Evolutionary conservation across 2,797 vertebrate genomes (phyloP).

Genomic region (Balearica regulorum): DNA sequence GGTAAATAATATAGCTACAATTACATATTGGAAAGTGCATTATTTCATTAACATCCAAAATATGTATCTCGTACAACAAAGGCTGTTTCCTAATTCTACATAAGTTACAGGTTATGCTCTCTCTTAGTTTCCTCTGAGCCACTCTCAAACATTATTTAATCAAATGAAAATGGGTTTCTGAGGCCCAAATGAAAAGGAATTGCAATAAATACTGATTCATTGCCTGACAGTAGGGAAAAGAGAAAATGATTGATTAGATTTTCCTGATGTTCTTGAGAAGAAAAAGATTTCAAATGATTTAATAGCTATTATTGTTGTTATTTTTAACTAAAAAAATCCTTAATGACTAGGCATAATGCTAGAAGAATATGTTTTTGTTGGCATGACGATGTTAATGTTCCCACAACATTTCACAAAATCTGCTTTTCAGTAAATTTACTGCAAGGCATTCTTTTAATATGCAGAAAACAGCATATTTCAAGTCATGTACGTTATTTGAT

Average conservation of each 20-base stretch:
- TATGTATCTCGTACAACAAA: neutral
- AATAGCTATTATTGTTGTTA: constrained; percentile 19
- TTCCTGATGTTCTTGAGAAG: neutral
- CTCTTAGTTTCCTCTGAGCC: neutral
- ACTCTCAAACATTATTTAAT: neutral
- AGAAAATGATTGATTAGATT: constrained; percentile 31
- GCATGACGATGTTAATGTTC: constrained; percentile 34
- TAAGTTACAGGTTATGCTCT: neutral
- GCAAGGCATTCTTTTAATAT: constrained; percentile 46
- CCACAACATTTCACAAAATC: constrained; percentile 43
- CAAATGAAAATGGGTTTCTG: neutral
- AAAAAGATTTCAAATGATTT: constrained; percentile 19
- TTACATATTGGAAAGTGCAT: neutral
- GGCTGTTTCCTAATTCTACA: neutral
- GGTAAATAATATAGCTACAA: neutral
- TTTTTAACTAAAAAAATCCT: constrained; percentile 37
- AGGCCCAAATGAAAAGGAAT: neutral
- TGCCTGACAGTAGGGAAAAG: neutral
- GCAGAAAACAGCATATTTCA: constrained; percentile 44
- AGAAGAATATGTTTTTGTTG: constrained; percentile 21
- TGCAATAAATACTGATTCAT: constrained; percentile 10
- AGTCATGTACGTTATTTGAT: constrained; percentile 31
- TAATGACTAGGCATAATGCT: constrained; percentile 13
- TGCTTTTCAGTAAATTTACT: constrained; percentile 54
- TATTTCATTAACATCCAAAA: constrained; percentile 1